Conservation (phyloP, 1,140 invertebrate species). For the Oryzaephilus surinamensis region DNA sequence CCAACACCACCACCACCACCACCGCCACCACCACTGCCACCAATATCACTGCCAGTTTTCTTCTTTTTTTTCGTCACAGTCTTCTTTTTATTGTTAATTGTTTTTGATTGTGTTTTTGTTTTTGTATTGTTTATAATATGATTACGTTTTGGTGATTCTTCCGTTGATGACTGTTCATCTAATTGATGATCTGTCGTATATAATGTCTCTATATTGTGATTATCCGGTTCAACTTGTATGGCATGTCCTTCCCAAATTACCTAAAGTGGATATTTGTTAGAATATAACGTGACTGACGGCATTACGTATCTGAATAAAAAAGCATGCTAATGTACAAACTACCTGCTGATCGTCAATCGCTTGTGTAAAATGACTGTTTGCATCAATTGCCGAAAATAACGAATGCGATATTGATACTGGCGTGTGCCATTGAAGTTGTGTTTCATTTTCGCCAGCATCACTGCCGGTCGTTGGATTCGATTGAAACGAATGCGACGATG, state of each 20-base stretch:
- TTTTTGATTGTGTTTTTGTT: constrained; percentile 21
- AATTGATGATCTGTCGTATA: constrained; percentile 19
- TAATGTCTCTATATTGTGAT: constrained; percentile 25
- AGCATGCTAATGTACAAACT: too few species aligned
- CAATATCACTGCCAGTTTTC: constrained; percentile 31
- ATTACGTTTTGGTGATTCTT: constrained; percentile 6
- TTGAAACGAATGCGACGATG: constrained; percentile 24
- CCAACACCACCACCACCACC: constrained; percentile 26
- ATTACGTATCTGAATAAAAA: too few species aligned
- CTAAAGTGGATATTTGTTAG: too few species aligned
- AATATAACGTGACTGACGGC: neutral
- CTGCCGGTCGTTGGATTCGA: constrained; percentile 31
- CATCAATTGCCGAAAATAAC: constrained; percentile 32
- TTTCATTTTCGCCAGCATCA: constrained; percentile 38
- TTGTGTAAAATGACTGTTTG: constrained; percentile 27
- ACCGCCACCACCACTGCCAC: constrained; percentile 16
- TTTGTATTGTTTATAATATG: constrained; percentile 5
- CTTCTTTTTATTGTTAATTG: constrained; percentile 24
- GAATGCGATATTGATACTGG: constrained; percentile 39
- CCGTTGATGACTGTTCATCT: constrained; percentile 19
- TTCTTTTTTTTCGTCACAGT: constrained; percentile 41
- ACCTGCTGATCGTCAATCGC: constrained; percentile 32
- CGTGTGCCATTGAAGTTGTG: constrained; percentile 47
- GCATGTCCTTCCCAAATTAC: constrained; percentile 51
- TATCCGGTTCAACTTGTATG: constrained; percentile 43